phyloP scores from a whole-genome alignment of 2,888 invertebrate species.

The Blastobasis lacticolella region DNA sequence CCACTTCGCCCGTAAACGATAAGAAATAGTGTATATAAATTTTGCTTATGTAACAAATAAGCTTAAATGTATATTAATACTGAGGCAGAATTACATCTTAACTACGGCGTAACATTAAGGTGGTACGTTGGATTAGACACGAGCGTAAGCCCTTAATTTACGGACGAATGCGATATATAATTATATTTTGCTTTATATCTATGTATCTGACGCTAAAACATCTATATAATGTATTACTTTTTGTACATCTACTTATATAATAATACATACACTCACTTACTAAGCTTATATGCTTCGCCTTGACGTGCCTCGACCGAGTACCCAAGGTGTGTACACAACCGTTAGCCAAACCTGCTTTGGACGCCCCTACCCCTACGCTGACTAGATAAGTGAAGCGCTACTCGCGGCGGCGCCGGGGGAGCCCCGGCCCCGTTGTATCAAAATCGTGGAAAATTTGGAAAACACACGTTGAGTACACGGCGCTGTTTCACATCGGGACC shows the following conservation, averaged over 20 bases:
- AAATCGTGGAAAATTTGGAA: slow-evolving; percentile 22
- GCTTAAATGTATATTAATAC: slow-evolving; percentile 74
- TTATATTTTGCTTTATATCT: slow-evolving; percentile 73
- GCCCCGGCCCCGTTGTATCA: slow-evolving; percentile 13
- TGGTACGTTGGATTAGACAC: slow-evolving; percentile 72
- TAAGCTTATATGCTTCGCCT: slow-evolving; percentile 63
- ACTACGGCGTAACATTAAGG: slow-evolving; percentile 72
- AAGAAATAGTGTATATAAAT: slow-evolving; percentile 71
- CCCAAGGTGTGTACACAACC: slow-evolving; percentile 57
- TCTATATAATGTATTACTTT: slow-evolving; percentile 75
- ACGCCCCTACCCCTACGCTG: slow-evolving; percentile 23
- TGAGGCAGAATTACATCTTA: slow-evolving; percentile 75
- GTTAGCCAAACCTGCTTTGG: slow-evolving; percentile 18
- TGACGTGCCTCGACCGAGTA: slow-evolving; percentile 46
- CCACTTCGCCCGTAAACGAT: slow-evolving; percentile 68
- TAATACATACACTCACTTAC: slow-evolving; percentile 67
- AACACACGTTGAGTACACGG: slow-evolving; percentile 62
- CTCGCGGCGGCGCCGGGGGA: slow-evolving; percentile 13
- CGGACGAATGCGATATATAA: slow-evolving; percentile 75
- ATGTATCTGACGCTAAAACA: slow-evolving; percentile 75
- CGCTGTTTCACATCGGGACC: slow-evolving; percentile 42
- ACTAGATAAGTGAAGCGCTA: slow-evolving; percentile 42
- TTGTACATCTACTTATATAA: slow-evolving; percentile 74
- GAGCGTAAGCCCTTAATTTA: slow-evolving; percentile 73
- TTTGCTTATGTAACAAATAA: slow-evolving; percentile 74